Conservation (phyloP, 92 coral and sea anemone species). For the Pocillopora grandis region DNA sequence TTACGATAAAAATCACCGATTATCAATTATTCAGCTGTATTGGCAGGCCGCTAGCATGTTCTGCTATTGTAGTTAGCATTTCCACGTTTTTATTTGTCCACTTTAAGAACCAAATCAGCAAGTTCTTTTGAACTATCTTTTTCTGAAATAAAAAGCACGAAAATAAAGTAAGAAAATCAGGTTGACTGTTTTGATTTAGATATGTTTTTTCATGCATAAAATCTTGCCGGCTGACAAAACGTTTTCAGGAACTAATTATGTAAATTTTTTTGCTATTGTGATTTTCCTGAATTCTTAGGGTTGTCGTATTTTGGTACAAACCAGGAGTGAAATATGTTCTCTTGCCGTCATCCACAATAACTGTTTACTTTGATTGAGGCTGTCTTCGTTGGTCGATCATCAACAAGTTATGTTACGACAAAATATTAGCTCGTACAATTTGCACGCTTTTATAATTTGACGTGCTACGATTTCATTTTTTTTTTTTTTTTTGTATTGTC, state of each 20-base stretch:
- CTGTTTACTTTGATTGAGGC: not conserved
- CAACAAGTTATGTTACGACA: not conserved
- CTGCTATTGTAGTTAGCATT: conserved; percentile 46
- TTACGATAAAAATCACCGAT: conserved; percentile 62
- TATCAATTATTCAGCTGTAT: conserved; percentile 68
- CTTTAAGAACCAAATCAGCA: conserved; percentile 29
- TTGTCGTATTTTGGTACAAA: conserved; percentile 24
- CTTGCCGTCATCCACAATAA: not conserved
- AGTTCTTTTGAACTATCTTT: conserved; percentile 14
- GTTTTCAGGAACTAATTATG: conserved; percentile 28
- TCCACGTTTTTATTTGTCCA: conserved; percentile 46
- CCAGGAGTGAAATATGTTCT: conserved; percentile 9
- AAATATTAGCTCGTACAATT: conserved; percentile 15
- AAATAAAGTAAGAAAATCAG: not conserved
- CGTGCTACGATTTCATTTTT: not conserved
- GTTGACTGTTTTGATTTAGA: not conserved
- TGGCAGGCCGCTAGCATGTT: conserved; percentile 57
- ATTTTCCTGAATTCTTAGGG: conserved; percentile 18
- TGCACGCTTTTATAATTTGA: not conserved
- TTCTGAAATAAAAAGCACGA: not conserved
- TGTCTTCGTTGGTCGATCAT: not conserved
- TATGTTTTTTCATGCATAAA: not conserved
- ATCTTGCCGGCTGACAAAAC: conserved; percentile 31
- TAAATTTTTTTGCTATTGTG: conserved; percentile 24
- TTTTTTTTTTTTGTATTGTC: not conserved